Percentiles rank a stretch among this genome's conserved stretches.
These are phyloP conservation scores for Drosophila antonietae DNA, from an alignment of 2,888 invertebrate species.

Conservation along the genomic window DNA sequence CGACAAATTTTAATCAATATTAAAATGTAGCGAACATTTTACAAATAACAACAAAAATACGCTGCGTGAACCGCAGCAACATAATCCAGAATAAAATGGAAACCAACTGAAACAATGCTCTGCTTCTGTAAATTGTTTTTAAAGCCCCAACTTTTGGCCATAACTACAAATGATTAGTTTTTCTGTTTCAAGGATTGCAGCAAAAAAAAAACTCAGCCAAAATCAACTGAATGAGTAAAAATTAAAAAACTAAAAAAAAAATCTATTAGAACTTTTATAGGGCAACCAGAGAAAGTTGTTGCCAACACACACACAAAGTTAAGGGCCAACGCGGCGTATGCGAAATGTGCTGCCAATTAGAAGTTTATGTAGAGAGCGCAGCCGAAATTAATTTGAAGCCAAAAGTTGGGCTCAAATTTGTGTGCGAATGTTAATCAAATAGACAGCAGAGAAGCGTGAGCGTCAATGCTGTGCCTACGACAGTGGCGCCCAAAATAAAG, in stretches of 20 bases:
- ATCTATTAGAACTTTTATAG: constrained; percentile 76
- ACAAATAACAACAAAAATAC: neutral
- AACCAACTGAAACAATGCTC: constrained; percentile 47
- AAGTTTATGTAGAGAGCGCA: constrained; percentile 65
- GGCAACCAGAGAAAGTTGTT: constrained; percentile 33
- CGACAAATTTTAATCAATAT: constrained; percentile 1
- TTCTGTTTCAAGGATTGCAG: constrained; percentile 15
- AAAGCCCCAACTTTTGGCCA: constrained; percentile 51
- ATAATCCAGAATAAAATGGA: neutral
- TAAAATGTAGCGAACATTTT: neutral
- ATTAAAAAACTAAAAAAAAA: constrained; percentile 63
- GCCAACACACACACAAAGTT: constrained; percentile 32
- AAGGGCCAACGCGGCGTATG: constrained; percentile 32
- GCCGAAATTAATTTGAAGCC: constrained; percentile 66
- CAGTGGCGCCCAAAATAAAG: constrained; percentile 28
- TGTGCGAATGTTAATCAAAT: constrained; percentile 74
- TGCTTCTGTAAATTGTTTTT: constrained; percentile 34
- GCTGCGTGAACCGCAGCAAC: neutral
- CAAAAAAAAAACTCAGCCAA: constrained; percentile 30
- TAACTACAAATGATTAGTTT: constrained; percentile 71
- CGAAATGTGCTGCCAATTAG: constrained; percentile 76
- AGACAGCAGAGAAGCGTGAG: constrained; percentile 26
- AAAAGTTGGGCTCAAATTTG: constrained; percentile 67
- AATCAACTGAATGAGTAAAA: constrained; percentile 65
- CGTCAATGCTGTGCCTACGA: neutral